Evolutionary conservation across 2,113 vertebrate genomes (phyloP).

Genomic region (Psilopsiagon aymara): DNA sequence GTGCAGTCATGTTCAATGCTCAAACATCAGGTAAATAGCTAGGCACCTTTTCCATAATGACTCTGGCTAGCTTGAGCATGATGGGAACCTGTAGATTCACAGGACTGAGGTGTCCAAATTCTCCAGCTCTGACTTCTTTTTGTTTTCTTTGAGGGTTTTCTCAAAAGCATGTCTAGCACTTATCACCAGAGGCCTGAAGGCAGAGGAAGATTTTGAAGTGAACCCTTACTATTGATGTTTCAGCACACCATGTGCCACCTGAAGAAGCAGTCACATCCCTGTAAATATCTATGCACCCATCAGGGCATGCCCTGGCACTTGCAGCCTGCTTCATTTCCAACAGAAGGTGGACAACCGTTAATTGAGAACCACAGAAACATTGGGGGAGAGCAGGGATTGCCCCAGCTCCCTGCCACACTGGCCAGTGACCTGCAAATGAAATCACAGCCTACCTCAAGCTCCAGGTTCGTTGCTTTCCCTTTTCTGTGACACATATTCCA

Average conservation of each 20-base stretch:
- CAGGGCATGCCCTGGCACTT: background rate
- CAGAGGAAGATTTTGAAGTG: background rate
- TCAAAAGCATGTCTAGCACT: background rate
- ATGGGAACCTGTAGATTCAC: background rate
- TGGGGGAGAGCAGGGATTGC: fast-evolving
- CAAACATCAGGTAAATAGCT: background rate
- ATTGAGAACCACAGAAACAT: background rate
- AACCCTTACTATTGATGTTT: background rate
- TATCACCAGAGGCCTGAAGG: background rate
- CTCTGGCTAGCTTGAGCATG: fast-evolving
- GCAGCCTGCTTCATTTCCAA: background rate
- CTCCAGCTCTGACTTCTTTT: background rate
- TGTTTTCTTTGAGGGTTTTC: background rate
- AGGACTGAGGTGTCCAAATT: background rate
- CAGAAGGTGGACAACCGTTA: background rate
- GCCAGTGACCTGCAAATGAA: background rate
- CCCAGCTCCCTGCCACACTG: fast-evolving
- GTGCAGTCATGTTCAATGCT: background rate
- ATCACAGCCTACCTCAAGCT: background rate
- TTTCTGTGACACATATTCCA: background rate
- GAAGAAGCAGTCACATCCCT: background rate
- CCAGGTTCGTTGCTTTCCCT: background rate
- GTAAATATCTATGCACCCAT: background rate
- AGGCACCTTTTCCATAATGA: background rate
- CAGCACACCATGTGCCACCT: background rate